A percentile compares a stretch with the other conserved stretches of the same genome.
These are phyloP conservation scores for Plestiodon gilberti DNA, from an alignment of 2,113 vertebrate species.

Conservation along the genomic window DNA sequence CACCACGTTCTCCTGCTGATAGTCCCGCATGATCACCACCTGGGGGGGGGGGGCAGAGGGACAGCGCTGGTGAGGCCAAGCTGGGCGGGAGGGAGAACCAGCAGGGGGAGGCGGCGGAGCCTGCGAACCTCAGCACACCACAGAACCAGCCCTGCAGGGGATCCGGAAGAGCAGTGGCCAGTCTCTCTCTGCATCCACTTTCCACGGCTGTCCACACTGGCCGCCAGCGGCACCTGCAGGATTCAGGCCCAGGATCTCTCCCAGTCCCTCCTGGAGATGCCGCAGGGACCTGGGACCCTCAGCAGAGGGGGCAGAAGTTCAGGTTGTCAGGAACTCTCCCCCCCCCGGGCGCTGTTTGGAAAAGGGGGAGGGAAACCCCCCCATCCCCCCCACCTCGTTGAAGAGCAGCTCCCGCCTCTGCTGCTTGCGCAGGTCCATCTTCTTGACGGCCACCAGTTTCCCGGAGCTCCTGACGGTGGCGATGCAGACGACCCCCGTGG, in stretches of 20 bases:
- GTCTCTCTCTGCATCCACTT: no score
- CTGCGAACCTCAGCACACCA: accelerated
- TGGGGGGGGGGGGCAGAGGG: constrained; percentile 34
- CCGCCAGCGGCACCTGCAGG: no score
- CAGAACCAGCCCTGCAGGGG: no score
- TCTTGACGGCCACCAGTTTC: constrained; percentile 92
- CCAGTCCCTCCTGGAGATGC: no score
- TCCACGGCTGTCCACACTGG: no score
- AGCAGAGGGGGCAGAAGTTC: no score
- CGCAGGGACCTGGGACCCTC: no score
- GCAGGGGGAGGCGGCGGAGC: background rate
- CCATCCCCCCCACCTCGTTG: constrained; percentile 82
- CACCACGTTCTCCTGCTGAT: constrained; percentile 97
- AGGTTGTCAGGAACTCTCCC: background rate
- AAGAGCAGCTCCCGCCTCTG: constrained; percentile 93
- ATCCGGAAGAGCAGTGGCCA: background rate
- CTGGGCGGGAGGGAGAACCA: accelerated
- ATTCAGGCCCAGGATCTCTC: no score
- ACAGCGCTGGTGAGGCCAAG: accelerated
- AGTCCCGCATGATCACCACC: constrained; percentile 98
- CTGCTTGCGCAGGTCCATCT: constrained; percentile 96
- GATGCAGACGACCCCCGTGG: constrained; percentile 93
- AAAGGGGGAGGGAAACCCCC: no score
- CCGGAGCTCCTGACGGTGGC: constrained; percentile 88
- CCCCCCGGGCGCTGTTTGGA: background rate